Base-by-base conservation (phyloP, 2,888 invertebrate species). In the Oscheius sp. region DNA sequence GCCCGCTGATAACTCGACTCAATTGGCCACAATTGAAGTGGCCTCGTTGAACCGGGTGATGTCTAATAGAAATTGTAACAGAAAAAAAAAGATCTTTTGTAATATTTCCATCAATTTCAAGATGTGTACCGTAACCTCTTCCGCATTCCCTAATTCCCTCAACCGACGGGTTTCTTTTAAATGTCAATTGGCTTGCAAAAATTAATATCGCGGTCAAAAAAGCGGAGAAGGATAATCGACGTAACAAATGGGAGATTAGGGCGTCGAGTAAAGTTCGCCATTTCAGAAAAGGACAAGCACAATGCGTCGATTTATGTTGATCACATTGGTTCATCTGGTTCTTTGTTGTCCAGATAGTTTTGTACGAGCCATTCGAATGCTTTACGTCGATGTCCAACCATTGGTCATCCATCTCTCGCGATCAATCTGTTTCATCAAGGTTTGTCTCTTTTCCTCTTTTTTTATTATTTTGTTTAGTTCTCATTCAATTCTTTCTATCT, bases 401-500 rank as follows among this genome's bases (percentile, higher is more conserved):
- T 56, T 63, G 13, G 64, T 74, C 55, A 73, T 80, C 71, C 64
- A 73, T 52, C 41, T 76, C 21, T 72, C 74, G 46, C 73, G 79
- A 29, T 66, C 75, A 13, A 72, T 77, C 52, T 82, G 75, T 64
- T 76, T 80, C 29, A 53, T 74, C 41, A 77, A 78, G 74, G 77
- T 80, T 1, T 25, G 52, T 49, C 27, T 27, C 7, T 23, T 25
- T 7, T 18, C 25, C 5, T 46, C 3, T 9, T 13, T 53, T 25
- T 53, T 21, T 3, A 68, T 2, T 13, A 27, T 56, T 41, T 46
- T 77, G n/a, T 84, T 53, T 78, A 86, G 86, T 84, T 85, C 58
- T 82, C 83, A 9, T 85, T 86, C 81, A 84, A 85, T 73, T 79
- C 86, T 45, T 86, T 86, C 77, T 86, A 86, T 72, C 72, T 86